phyloP scores from a whole-genome alignment of 2,797 vertebrate species.

The Lepus oiostolus region DNA sequence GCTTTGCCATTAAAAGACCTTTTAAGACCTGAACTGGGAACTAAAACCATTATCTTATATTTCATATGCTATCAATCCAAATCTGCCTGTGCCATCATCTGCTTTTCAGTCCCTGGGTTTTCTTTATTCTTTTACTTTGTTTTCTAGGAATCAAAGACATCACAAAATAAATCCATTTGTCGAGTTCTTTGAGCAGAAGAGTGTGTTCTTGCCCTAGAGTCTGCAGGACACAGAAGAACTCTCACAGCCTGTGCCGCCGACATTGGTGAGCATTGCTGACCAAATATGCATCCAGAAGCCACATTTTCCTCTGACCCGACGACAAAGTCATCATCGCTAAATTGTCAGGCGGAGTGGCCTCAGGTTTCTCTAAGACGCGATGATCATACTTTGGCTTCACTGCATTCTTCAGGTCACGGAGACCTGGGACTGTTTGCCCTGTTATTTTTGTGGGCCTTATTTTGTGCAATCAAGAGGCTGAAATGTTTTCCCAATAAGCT shows the following conservation, averaged over 20 bases:
- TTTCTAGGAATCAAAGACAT: constrained; percentile 35
- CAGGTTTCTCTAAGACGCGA: constrained; percentile 58
- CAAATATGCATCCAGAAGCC: neutral
- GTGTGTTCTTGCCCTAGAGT: neutral
- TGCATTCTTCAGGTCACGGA: constrained; percentile 73
- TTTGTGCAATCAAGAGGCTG: constrained; percentile 51
- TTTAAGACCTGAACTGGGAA: neutral
- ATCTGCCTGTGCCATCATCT: neutral
- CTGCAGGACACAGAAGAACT: neutral
- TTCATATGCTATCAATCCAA: neutral
- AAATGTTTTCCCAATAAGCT: constrained; percentile 66
- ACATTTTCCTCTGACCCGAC: constrained; percentile 17
- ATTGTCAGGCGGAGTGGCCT: constrained; percentile 29
- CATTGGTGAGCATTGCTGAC: neutral
- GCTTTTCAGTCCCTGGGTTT: neutral
- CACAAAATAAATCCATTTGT: neutral
- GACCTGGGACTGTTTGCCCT: constrained; percentile 75
- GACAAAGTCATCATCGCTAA: constrained; percentile 48
- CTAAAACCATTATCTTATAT: neutral
- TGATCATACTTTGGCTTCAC: constrained; percentile 71
- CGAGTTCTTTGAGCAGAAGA: constrained; percentile 3
- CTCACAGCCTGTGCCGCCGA: neutral
- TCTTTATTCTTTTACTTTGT: neutral
- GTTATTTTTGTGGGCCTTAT: constrained; percentile 69
- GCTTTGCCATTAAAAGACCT: neutral